A percentile compares a stretch with the other conserved stretches of the same genome.
Conservation (phyloP, 1,140 invertebrate genomes). For the Drosophila lacteicornis region DNA sequence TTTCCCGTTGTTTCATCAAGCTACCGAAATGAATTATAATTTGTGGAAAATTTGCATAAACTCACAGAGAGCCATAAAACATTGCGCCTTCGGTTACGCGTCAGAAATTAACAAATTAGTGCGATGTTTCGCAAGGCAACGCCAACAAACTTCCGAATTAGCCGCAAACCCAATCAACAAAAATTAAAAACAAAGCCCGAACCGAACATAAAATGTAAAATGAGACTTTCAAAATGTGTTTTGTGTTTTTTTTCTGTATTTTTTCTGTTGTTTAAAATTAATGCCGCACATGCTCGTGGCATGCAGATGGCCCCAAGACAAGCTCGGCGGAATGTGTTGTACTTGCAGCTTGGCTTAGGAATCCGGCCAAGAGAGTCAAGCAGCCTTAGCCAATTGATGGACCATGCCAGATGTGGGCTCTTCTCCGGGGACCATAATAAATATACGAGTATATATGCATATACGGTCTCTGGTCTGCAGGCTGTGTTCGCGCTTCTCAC, state of each 20-base stretch:
- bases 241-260: background rate
- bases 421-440: constrained; percentile 17
- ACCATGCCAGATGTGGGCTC: constrained; percentile 46
- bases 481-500: constrained; percentile 60
- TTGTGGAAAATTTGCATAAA: constrained; percentile 69
- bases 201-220: constrained; percentile 44
- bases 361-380: constrained; percentile 20
- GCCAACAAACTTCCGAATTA: constrained; percentile 71
- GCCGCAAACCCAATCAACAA: constrained; percentile 41
- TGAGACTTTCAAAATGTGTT: constrained; percentile 61
- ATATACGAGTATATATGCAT: background rate
- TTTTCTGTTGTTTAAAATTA: constrained; percentile 16
- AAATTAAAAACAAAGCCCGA: constrained; percentile 11
- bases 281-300: constrained; percentile 68
- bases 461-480: constrained; percentile 1
- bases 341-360: constrained; percentile 43
- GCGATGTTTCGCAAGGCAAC: constrained; percentile 78
- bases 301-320: constrained; percentile 53
- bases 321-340: constrained; percentile 17
- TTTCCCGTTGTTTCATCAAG: constrained; percentile 29
- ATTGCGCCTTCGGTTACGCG: constrained; percentile 74
- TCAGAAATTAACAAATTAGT: constrained; percentile 80
- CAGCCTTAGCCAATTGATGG: constrained; percentile 64
- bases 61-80: constrained; percentile 64
- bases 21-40: constrained; percentile 61